A percentile compares a stretch with the other conserved stretches of the same genome.
Conservation (phyloP, 2,888 invertebrate genomes). For the Quadroppia sp. region DNA sequence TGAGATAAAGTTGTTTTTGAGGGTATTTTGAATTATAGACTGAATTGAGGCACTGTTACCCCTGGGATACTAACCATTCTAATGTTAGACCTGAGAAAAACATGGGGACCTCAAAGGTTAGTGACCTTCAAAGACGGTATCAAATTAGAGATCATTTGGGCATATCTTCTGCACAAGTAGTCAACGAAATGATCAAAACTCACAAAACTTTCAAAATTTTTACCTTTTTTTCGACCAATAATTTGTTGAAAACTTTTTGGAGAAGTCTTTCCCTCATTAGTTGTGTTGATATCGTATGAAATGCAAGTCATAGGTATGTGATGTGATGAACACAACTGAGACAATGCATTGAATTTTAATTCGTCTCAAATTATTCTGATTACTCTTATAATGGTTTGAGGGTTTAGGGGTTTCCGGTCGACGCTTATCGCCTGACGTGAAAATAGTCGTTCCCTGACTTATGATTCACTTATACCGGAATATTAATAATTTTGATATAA, state of each 20-base stretch:
- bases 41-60: neutral
- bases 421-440: neutral
- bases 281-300: neutral
- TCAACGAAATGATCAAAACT: neutral
- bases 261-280: neutral
- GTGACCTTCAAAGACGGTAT: constrained; percentile 20
- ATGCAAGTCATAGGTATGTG: neutral
- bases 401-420: constrained; percentile 12
- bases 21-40: neutral
- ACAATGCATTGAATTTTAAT: constrained; percentile 8
- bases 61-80: neutral
- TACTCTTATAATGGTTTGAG: constrained; percentile 1
- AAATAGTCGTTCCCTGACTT: neutral
- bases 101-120: constrained; percentile 24
- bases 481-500: neutral
- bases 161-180: neutral
- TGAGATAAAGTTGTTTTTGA: constrained; percentile 1
- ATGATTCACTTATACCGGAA: neutral
- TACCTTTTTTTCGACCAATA: neutral
- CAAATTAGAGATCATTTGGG: constrained; percentile 23
- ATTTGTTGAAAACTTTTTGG: neutral
- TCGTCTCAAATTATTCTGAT: constrained; percentile 8
- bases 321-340: neutral
- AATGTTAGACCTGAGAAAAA: neutral
- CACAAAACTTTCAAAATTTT: neutral